phyloP scores from a whole-genome alignment of 2,113 vertebrate genomes.

The Athene cunicularia region DNA sequence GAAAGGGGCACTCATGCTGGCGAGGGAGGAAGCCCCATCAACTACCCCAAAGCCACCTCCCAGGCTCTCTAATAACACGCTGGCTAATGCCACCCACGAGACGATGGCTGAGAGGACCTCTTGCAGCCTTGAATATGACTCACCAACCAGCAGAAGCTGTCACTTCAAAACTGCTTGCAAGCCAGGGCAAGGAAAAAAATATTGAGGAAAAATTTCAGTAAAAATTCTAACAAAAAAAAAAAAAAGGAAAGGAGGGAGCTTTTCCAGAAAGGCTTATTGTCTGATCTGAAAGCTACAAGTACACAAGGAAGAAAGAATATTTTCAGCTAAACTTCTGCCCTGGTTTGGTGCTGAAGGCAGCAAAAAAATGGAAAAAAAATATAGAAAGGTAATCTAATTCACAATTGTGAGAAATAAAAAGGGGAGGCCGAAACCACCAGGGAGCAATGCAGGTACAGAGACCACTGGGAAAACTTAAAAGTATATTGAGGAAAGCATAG shows the following conservation, averaged over 20 bases:
- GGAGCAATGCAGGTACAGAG: background rate
- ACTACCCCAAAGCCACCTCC: background rate
- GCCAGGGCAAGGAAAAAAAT: background rate
- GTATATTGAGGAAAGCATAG: background rate
- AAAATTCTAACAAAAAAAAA: background rate
- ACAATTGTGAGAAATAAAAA: background rate
- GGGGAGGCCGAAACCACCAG: background rate
- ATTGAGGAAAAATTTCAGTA: background rate
- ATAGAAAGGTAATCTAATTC: background rate
- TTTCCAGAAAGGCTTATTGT: background rate
- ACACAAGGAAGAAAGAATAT: background rate
- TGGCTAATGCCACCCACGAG: background rate
- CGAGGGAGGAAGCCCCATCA: background rate
- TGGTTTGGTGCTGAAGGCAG: background rate
- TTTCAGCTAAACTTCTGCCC: background rate
- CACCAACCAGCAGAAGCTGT: background rate
- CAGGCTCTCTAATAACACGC: background rate
- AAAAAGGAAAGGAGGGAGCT: background rate
- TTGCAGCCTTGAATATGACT: fast-evolving
- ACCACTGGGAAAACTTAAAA: background rate
- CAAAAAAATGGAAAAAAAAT: background rate
- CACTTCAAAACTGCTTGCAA: background rate
- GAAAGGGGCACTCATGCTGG: background rate
- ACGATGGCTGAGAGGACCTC: background rate
- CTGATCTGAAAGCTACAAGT: background rate